Evolutionary conservation across 2,888 invertebrate genomes (phyloP), one percentile per base, ranked within the genome.

Genomic region (Allacma fusca): DNA sequence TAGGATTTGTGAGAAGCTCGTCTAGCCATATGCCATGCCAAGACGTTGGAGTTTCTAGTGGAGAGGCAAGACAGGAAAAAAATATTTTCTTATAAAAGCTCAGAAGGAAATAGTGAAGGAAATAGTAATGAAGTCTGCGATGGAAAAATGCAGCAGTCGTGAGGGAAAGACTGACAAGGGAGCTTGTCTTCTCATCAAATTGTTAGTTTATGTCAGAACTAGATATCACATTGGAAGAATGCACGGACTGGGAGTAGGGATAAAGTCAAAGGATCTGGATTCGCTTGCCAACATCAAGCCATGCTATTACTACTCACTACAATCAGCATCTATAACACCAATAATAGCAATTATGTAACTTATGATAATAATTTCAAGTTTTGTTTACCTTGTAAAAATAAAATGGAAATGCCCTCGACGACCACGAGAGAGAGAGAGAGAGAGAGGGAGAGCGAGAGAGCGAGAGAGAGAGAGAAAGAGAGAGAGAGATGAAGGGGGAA

Each of bases 151-250:
- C 9, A 50, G 50, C 50, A 50, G 50, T 50, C 50, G 50, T 50
- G 50, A 50, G 50, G 50, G 16, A 50, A 50, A 50, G 50, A 50
- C 50, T 9, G 50, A n/a, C 9, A 50, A n/a, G 50, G 50, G 50
- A 50, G 50, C 50, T 50, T 50, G 50, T 50, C 50, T 50, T 50
- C 50, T 50, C 50, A 50, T 50, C 50, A 50, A 50, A 50, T 50
- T 5, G 19, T 50, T 50, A 16, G 7, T 50, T 50, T 16, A 50
- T 50, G n/a, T 50, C 50, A 50, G 1, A 50, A n/a, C n/a, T n/a
- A n/a, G n/a, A 1, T 50, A 50, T 34, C 50, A 5, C 50, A 1
- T 50, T 16, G 9, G 9, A 34, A 34, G 34, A 34, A 4, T 50
- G 2, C 16, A 50, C 50, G 16, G 50, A 50, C 5, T 9, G 19